phyloP scores from a whole-genome alignment of 2,113 vertebrate genomes.

The Mellivora capensis region DNA sequence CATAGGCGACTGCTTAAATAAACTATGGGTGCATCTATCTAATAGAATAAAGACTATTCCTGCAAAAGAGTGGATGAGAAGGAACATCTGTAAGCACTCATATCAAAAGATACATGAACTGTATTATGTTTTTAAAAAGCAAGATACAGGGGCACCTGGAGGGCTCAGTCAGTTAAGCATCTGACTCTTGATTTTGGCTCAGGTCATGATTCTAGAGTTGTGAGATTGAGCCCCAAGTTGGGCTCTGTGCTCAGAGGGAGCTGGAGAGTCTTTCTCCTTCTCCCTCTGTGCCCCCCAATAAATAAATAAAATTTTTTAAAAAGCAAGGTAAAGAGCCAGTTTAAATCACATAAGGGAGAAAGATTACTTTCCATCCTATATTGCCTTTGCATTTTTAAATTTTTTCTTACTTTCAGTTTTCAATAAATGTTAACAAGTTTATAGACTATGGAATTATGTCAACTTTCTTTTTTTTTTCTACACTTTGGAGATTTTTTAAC shows the following conservation, averaged over 20 bases:
- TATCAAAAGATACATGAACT: not conserved
- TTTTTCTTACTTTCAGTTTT: not conserved
- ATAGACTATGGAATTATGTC: not conserved
- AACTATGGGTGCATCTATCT: not conserved
- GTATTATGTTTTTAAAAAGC: not conserved
- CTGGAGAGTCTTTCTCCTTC: not conserved
- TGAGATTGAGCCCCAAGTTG: not conserved
- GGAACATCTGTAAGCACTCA: not conserved
- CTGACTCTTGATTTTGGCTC: not conserved
- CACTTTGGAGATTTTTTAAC: not conserved
- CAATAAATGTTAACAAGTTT: not conserved
- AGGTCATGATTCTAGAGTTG: not conserved
- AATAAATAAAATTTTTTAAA: not conserved
- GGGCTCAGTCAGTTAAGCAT: not conserved
- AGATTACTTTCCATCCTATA: not conserved
- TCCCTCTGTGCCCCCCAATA: not conserved
- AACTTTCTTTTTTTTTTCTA: not conserved
- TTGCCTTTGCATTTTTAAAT: not conserved
- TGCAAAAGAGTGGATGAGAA: not conserved
- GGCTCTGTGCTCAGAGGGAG: not conserved
- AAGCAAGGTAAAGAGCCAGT: not conserved
- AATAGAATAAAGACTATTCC: not conserved
- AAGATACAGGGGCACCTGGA: not conserved
- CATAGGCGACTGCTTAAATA: not conserved
- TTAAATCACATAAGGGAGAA: no score